A percentile compares a stretch with the other conserved stretches of the same genome.
These are phyloP conservation scores for Drosophila colorata DNA, from an alignment of 2,888 invertebrate species.

Conservation along the genomic window DNA sequence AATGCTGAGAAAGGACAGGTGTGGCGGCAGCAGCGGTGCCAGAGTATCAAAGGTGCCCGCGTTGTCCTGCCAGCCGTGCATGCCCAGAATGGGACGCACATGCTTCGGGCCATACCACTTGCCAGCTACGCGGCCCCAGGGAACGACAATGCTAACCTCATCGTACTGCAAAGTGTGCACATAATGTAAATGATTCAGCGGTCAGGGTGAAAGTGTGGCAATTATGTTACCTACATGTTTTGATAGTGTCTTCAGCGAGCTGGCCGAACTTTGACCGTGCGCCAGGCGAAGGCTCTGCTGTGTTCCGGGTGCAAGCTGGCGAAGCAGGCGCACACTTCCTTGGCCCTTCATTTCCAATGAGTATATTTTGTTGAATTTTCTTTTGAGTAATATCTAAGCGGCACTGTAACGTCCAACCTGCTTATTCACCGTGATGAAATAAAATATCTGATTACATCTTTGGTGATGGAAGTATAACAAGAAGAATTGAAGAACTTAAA, in stretches of 20 bases:
- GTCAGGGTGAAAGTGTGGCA: background rate
- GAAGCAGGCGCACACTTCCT: slow-evolving; percentile 32
- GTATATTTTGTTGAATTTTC: background rate
- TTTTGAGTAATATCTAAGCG: slow-evolving; percentile 29
- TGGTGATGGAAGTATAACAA: background rate
- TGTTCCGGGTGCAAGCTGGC: slow-evolving; percentile 18
- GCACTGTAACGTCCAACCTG: background rate
- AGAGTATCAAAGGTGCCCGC: slow-evolving; percentile 89
- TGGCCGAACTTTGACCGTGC: slow-evolving; percentile 34
- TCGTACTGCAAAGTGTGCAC: slow-evolving; percentile 83
- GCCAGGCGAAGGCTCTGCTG: slow-evolving; percentile 15
- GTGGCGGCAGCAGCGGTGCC: slow-evolving; percentile 87
- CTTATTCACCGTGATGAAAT: slow-evolving; percentile 30
- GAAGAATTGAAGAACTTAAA: too few species aligned
- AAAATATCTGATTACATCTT: slow-evolving; percentile 25
- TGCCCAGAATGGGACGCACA: slow-evolving; percentile 88
- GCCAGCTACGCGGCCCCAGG: slow-evolving; percentile 89
- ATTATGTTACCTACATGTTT: slow-evolving; percentile 57
- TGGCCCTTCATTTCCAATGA: slow-evolving; percentile 40
- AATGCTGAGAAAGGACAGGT: slow-evolving; percentile 87
- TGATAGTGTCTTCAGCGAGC: slow-evolving; percentile 43
- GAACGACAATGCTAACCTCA: slow-evolving; percentile 89
- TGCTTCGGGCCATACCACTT: slow-evolving; percentile 90
- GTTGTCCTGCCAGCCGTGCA: slow-evolving; percentile 94
- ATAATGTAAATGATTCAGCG: slow-evolving; percentile 4